phyloP scores from a whole-genome alignment of 2,113 vertebrate genomes.

The Alouatta palliata region DNA sequence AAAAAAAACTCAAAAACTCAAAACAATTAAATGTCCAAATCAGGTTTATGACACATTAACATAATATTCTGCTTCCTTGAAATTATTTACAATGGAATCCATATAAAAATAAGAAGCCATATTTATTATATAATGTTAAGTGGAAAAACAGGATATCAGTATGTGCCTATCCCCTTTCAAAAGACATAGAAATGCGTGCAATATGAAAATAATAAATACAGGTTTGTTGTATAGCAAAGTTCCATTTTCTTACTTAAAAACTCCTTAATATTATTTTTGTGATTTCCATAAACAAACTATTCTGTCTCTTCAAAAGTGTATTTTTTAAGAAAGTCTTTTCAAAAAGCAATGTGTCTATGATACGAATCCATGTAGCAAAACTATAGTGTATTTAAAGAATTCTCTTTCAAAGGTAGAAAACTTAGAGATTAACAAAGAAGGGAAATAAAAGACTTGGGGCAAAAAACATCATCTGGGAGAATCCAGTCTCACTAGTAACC shows the following conservation, averaged over 20 bases:
- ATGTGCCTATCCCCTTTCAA: background rate
- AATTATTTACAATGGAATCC: background rate
- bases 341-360: background rate
- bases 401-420: background rate
- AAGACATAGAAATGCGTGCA: background rate
- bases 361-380: constrained; percentile 27
- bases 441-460: background rate
- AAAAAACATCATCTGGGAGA: background rate
- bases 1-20: background rate
- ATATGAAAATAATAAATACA: constrained; percentile 4
- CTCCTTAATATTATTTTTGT: background rate
- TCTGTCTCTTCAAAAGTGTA: constrained; percentile 8
- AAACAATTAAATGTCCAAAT: constrained; percentile 18
- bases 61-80: background rate
- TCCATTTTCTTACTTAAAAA: background rate
- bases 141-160: background rate
- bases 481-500: background rate
- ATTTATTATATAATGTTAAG: background rate
- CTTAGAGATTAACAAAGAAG: background rate
- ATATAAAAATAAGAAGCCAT: background rate
- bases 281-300: constrained; percentile 21
- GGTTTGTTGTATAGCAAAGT: background rate
- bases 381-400: constrained; percentile 4
- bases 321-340: constrained; percentile 35
- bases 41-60: constrained; percentile 21